Evolutionary conservation across 2,113 vertebrate species (phyloP).

Genomic region (Sporophila hypoxantha): DNA sequence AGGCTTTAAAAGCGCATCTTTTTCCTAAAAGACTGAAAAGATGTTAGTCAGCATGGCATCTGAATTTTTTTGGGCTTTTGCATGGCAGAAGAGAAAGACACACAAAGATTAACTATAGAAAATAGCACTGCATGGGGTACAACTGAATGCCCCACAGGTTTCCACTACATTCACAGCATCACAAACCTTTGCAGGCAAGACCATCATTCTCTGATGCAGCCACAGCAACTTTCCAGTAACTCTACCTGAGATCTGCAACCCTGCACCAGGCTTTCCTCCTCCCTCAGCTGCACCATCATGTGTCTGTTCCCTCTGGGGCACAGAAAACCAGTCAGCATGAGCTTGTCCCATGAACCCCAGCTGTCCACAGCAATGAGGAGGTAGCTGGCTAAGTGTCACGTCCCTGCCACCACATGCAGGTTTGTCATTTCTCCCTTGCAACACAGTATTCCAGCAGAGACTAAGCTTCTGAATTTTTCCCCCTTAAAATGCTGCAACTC

Average conservation of each 20-base stretch:
- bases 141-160: background rate
- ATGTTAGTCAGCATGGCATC: background rate
- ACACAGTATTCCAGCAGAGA: background rate
- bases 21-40: slow-evolving; percentile 2
- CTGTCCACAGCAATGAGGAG: background rate
- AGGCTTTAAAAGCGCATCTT: background rate
- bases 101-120: background rate
- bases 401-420: fast-evolving
- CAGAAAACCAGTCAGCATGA: background rate
- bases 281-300: background rate
- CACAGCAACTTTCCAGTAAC: background rate
- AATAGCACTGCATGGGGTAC: background rate
- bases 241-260: background rate
- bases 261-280: background rate
- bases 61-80: background rate
- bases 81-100: slow-evolving; percentile 1
- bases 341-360: background rate
- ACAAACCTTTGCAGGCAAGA: background rate
- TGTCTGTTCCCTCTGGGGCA: background rate
- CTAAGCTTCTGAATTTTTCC: background rate
- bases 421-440: background rate
- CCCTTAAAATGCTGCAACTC: background rate
- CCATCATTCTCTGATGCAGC: background rate
- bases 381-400: background rate
- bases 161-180: background rate